Conservation (phyloP, 2,113 vertebrate genomes). For the Calidris pugnax region DNA sequence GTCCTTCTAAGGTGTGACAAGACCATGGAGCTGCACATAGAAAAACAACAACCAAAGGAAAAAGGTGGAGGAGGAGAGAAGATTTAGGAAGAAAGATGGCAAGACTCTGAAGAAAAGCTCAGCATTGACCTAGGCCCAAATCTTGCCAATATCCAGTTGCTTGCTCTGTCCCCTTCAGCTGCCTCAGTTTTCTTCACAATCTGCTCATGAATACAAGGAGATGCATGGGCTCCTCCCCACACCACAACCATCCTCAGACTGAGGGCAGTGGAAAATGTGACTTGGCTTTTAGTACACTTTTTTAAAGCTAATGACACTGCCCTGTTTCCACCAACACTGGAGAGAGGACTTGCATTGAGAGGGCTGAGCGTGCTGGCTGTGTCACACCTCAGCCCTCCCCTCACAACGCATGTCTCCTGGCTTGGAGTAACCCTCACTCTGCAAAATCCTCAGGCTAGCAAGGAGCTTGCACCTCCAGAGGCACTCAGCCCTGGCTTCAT, state of each 20-base stretch:
- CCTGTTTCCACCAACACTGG: background rate
- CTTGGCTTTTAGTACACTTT: background rate
- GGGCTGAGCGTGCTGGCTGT: background rate
- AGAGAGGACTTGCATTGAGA: background rate
- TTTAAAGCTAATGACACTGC: background rate
- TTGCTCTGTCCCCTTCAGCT: background rate
- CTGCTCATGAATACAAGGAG: background rate
- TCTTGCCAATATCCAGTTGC: background rate
- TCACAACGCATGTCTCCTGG: accelerated
- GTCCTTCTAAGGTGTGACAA: background rate
- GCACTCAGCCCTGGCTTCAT: background rate
- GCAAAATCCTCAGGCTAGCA: background rate
- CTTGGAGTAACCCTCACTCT: background rate
- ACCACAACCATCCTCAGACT: background rate
- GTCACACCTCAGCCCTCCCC: background rate
- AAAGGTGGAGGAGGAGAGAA: background rate
- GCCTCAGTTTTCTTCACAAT: background rate
- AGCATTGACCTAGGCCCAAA: background rate
- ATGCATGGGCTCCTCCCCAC: background rate
- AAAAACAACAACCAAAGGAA: background rate
- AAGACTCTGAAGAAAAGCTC: background rate
- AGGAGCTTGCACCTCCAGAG: background rate
- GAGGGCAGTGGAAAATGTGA: background rate
- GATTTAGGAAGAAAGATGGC: background rate
- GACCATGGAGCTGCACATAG: background rate